Base-by-base conservation (phyloP, 2,113 vertebrate species). In the Choloepus hoffmanni region DNA sequence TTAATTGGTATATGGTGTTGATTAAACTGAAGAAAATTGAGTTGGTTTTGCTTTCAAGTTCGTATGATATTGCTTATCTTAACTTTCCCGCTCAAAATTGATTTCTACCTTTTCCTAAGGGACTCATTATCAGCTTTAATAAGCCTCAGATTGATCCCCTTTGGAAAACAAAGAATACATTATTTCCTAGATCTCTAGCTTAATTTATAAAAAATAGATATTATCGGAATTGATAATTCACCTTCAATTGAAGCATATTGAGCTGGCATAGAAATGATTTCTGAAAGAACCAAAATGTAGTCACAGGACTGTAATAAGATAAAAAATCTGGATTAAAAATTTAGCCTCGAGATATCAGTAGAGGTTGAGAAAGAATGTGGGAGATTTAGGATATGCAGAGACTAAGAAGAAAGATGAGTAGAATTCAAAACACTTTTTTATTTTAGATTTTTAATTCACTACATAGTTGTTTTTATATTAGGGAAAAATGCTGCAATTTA, bases 51-150 rank as follows among this genome's bases (percentile, higher is more conserved):
- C 33, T 97, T 95, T 96, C 79, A 82, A 68, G 95, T 95, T 97
- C 72, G 90, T 90, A 67, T 78, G 88, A 95, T 93, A 62, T 95
- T 97, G 74, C 79, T 96, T 97, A 94, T 40, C 53, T 90, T 97
- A 94, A 90, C 68, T 96, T 68, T 94, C n/a, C 55, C 94, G 53
- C 43, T 90, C 48, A 92, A 60, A 97, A 97, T 97, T 97, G 96
- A 97, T 97, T 95, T 95, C 53, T 85, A 7, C 36, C 3, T 96
- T 97, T 96, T 97, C 95, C 65, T 96, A 94, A 96, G 95, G 58
- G 77, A 87, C 55, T 95, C 86, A 91, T 97, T 96, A 97, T 92
- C 91, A 97, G 83, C 86, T 95, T 97, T 90, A 97, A 97, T 97
- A 97, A 94, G 92, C 73, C 24, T 95, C 77, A 82, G 58, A 97